These are phyloP conservation scores for Ochropacha duplaris DNA, from an alignment of 2,888 invertebrate species.

Conservation along the genomic window DNA sequence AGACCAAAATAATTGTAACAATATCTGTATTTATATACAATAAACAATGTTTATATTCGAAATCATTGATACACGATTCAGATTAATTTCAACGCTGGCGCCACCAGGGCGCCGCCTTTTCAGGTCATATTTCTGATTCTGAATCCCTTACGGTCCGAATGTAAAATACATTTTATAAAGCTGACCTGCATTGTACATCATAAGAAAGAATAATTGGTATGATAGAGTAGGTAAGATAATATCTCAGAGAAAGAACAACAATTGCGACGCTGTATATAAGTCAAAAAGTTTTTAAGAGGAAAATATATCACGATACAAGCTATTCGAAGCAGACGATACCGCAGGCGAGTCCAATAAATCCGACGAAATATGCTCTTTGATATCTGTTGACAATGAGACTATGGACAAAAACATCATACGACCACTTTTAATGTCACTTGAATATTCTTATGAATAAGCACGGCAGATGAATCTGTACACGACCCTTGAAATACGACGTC, in stretches of 20 bases:
- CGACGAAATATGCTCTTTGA: constrained; percentile 60
- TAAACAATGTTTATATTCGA: constrained; percentile 52
- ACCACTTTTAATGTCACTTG: constrained; percentile 72
- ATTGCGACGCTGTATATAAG: constrained; percentile 27
- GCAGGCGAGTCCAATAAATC: constrained; percentile 61
- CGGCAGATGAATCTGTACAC: constrained; percentile 76
- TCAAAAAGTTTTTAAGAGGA: constrained; percentile 39
- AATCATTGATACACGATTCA: constrained; percentile 58
- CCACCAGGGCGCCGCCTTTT: constrained; percentile 57
- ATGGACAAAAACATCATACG: constrained; percentile 65
- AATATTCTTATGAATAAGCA: constrained; percentile 70
- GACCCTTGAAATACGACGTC: constrained; percentile 76
- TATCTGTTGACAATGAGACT: constrained; percentile 65
- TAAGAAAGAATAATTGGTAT: constrained; percentile 2
- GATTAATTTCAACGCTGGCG: constrained; percentile 62
- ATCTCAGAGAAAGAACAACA: constrained; percentile 24
- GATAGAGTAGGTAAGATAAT: constrained; percentile 3
- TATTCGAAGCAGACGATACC: constrained; percentile 50
- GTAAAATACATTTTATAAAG: constrained; percentile 29
- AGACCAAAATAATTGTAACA: constrained; percentile 31
- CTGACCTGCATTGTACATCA: constrained; percentile 16
- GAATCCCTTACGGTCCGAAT: constrained; percentile 55
- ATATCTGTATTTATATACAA: constrained; percentile 42
- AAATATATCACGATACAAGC: constrained; percentile 51
- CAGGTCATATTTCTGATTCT: constrained; percentile 67